Base-by-base conservation (phyloP, 2,113 vertebrate species). In the Ploceus nigricollis region DNA sequence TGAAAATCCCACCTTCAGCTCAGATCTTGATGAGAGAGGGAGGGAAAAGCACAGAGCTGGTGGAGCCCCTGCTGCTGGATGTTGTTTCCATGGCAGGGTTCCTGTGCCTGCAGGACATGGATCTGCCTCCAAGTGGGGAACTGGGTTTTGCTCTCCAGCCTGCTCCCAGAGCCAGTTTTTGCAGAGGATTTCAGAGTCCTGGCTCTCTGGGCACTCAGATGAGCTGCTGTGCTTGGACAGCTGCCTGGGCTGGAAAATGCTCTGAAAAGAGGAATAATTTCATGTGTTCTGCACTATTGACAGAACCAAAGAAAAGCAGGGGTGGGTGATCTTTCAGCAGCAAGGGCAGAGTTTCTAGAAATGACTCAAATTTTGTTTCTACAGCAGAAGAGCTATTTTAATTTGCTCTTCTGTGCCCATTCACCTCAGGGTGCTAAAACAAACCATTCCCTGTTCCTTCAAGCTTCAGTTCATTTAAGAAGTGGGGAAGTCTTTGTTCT, bases 181-280 rank as follows among this genome's bases (percentile, higher is more conserved):
- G n/a, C 88, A 92, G 76, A 80, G 66, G 57, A 48, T 92, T 91
- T 85, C 90, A 48, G 65, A 82, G 53, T 57, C 60, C 87, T 44
- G 83, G 37, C 87, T 96, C 63, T 53, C 80, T 61, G 64, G 57
- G 76, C 82, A 37, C 69, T 82, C 77, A 75, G 51, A 56, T 85
- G 42, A 75, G 86, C 90, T 3, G 66, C 96, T 93, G 90, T 85
- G 95, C 92, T 94, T 96, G 87, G 90, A 79, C 94, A 93, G 92
- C 92, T 96, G 94, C 57, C 69, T 72, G 73, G 64, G 72, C 60
- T 87, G 82, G 53, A 27, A 79, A 76, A 48, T 48, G 66, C 48
- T 91, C 60, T 89, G 72, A 44, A 64, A 84, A 94, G 75, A 72
- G 90, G 48, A 71, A 65, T 61, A 45, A 91, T 84, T 54, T 39